Conservation (phyloP, 2,888 invertebrate species). For the Cheilosia grossa region DNA sequence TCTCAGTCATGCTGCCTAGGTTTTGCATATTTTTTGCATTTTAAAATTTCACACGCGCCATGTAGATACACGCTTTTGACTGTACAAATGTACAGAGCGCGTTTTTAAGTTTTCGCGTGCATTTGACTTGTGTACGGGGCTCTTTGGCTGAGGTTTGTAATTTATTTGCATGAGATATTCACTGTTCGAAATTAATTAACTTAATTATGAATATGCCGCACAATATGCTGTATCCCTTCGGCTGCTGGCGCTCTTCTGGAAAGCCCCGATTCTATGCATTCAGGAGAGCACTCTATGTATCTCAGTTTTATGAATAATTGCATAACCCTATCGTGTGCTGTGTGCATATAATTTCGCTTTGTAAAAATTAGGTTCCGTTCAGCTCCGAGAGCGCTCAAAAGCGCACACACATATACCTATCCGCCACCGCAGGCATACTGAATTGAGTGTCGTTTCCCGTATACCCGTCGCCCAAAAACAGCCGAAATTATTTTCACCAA, state of each 20-base stretch:
- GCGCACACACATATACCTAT: slow-evolving; percentile 1
- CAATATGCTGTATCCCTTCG: neutral
- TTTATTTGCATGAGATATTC: slow-evolving; percentile 46
- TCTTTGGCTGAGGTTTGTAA: slow-evolving; percentile 34
- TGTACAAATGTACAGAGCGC: neutral
- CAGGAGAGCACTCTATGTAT: slow-evolving; percentile 20
- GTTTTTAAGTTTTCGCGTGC: neutral
- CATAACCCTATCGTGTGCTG: slow-evolving; percentile 16
- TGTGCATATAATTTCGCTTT: slow-evolving; percentile 1
- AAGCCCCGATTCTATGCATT: slow-evolving; percentile 9
- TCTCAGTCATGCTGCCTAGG: neutral
- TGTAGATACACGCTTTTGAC: neutral
- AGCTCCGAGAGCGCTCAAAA: neutral
- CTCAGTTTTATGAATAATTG: slow-evolving; percentile 55
- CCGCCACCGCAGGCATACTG: too few species aligned
- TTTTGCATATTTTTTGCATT: neutral
- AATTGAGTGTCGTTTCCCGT: too few species aligned
- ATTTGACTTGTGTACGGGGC: neutral
- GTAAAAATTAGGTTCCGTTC: slow-evolving; percentile 13
- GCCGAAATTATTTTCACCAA: slow-evolving; percentile 2
- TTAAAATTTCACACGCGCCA: neutral
- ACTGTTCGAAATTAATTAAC: slow-evolving; percentile 48
- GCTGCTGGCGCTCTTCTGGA: neutral
- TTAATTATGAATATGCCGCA: slow-evolving; percentile 42
- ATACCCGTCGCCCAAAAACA: too few species aligned